Evolutionary conservation across 2,113 vertebrate genomes (phyloP), one percentile per base, ranked within the genome.

Genomic region (Octodon degus): DNA sequence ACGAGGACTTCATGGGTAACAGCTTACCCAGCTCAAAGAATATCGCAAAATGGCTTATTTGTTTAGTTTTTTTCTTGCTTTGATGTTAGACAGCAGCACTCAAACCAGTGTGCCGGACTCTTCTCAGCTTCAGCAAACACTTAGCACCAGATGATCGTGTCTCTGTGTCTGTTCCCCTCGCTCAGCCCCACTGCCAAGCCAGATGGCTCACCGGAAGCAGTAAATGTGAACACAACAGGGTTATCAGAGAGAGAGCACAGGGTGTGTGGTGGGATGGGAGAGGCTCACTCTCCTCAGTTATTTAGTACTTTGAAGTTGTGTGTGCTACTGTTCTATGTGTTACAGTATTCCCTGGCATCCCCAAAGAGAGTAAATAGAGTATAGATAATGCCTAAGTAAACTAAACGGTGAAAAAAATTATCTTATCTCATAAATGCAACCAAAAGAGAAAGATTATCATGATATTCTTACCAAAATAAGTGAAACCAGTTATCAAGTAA

Each of bases 311-410:
- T 95, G 77, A 93, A 96, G 88, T 10, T 77, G 93, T 93, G 88
- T 86, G 86, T 2, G 47, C 93, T 27, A 89, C 96, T 47, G 92
- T 72, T 95, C 94, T 96, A 68, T 50, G 85, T 97, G 96, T 91
- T 98, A 80, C 95, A 96, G 97, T 97, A 96, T 20, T 97, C 92
- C 96, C 53, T 96, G 95, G 97, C 95, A 93, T 93, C 95, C 96
- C 96, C 10, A 92, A 94, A 50, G 88, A 93, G 96, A 92, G 95
- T 96, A 90, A 97, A 95, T 79, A 94, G 40, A 50, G 43, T 96
- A 50, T 96, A 96, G 94, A 55, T 96, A 94, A 98, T 95, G 88
- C 94, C 88, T 98, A 95, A 93, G 85, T 97, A 47, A 77, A 16
- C 24, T 47, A 77, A 77, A 47, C 47, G 43, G 74, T 77, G 40